Conservation (phyloP, 2,797 vertebrate genomes). For the Chelmon rostratus region DNA sequence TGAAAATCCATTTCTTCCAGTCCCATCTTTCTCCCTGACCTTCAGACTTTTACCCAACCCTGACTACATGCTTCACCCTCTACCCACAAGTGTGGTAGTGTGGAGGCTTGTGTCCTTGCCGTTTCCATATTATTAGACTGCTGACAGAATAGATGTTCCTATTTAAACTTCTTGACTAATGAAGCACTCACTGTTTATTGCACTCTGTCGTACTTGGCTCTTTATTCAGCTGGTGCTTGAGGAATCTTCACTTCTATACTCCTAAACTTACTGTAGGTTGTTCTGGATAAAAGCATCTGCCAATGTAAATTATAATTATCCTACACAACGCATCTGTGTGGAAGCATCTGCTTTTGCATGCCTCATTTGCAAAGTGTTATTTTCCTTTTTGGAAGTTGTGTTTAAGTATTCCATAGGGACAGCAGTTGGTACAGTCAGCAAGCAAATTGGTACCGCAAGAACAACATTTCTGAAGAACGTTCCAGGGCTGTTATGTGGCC, state of each 20-base stretch:
- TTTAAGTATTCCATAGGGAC: background rate
- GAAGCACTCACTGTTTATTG: slow-evolving; percentile 12
- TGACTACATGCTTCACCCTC: background rate
- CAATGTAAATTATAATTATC: slow-evolving; percentile 29
- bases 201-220: slow-evolving; percentile 8
- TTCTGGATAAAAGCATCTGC: slow-evolving; percentile 25
- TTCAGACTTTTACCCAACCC: background rate
- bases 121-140: background rate
- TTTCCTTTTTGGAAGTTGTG: background rate
- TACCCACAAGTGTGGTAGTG: background rate
- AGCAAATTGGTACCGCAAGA: background rate
- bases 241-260: slow-evolving; percentile 16
- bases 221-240: slow-evolving; percentile 34
- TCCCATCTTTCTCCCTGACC: background rate
- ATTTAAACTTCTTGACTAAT: slow-evolving; percentile 30
- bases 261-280: background rate
- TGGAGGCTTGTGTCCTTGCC: background rate
- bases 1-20: background rate
- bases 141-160: slow-evolving; percentile 16
- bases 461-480: too few species aligned
- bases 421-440: background rate
- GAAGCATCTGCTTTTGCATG: slow-evolving; percentile 16
- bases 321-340: slow-evolving; percentile 19
- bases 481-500: too few species aligned
- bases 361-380: slow-evolving; percentile 8